Conservation (phyloP, 1,140 invertebrate species). For the Drosophila tropicalis region DNA sequence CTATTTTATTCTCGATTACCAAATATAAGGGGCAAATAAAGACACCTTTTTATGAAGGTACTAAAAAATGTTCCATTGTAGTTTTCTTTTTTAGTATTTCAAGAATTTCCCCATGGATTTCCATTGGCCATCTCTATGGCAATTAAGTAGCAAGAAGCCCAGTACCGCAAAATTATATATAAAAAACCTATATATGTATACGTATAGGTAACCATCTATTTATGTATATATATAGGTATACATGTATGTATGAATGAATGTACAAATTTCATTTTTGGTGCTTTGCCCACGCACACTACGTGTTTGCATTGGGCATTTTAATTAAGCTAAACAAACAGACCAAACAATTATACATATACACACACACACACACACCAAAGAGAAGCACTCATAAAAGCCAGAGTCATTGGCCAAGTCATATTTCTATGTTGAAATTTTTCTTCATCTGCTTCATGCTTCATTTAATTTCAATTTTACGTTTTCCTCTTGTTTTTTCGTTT, state of each 20-base stretch:
- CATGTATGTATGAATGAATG: background rate
- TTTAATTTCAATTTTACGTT: constrained; percentile 72
- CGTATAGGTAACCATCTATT: background rate
- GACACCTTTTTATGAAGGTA: too few relatives aligned
- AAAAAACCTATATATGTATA: constrained; percentile 7
- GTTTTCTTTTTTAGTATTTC: background rate
- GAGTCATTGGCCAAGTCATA: constrained; percentile 18
- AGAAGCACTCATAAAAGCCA: background rate
- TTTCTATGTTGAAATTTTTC: constrained; percentile 22
- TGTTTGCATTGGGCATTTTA: constrained; percentile 65
- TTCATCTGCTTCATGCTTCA: constrained; percentile 63
- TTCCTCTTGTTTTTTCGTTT: background rate
- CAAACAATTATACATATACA: constrained; percentile 41
- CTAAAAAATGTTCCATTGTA: background rate
- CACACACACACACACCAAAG: background rate
- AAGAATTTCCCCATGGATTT: background rate
- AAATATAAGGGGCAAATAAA: background rate
- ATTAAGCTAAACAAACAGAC: constrained; percentile 71
- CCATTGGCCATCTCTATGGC: constrained; percentile 13
- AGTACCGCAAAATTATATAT: background rate
- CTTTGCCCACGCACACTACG: constrained; percentile 28
- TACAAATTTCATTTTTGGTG: constrained; percentile 45
- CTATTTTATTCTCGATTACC: background rate
- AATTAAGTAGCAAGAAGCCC: constrained; percentile 5
- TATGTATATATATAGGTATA: constrained; percentile 13